phyloP scores from a whole-genome alignment of 2,888 invertebrate genomes.

The Scotopteryx bipunctaria region DNA sequence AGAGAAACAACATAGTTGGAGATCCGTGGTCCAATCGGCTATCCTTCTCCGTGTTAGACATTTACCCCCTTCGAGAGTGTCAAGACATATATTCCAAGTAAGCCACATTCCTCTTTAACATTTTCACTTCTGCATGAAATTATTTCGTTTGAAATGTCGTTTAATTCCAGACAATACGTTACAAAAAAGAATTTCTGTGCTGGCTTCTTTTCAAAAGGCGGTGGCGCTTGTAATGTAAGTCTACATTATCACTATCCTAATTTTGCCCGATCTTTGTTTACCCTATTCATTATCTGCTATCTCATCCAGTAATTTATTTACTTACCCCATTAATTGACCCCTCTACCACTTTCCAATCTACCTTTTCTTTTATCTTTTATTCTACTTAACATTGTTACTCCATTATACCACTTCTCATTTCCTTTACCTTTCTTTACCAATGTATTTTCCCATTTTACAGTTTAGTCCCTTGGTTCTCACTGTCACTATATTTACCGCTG shows the following conservation, averaged over 20 bases:
- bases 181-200: constrained; percentile 63
- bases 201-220: constrained; percentile 64
- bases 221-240: constrained; percentile 71
- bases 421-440: no score
- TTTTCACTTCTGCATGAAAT: not conserved
- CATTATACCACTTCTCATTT: no score
- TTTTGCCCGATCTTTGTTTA: no score
- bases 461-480: no score
- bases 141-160: not conserved
- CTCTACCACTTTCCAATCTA: no score
- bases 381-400: no score
- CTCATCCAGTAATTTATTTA: no score
- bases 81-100: constrained; percentile 62
- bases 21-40: constrained; percentile 52
- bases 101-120: constrained; percentile 12
- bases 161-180: constrained; percentile 60
- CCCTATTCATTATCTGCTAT: no score
- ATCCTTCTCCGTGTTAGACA: constrained; percentile 51
- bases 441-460: not conserved
- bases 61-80: constrained; percentile 59
- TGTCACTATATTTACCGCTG: no score
- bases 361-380: no score
- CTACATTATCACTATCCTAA: not conserved
- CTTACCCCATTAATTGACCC: no score
- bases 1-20: constrained; percentile 49